phyloP scores from a whole-genome alignment of 2,113 vertebrate genomes.

The Rhea americana region DNA sequence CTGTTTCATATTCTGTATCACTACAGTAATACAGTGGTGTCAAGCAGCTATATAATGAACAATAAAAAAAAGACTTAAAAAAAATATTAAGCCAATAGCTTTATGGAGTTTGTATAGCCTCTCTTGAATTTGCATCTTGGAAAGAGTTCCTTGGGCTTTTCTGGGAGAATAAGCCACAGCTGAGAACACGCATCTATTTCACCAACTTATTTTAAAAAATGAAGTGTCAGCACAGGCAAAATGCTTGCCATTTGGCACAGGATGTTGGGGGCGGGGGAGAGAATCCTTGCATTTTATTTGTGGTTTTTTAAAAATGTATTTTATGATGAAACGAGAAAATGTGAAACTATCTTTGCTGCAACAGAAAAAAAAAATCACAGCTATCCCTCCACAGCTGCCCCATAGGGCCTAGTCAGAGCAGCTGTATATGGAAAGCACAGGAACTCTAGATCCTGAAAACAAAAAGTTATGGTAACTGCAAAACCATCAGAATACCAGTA shows the following conservation, averaged over 20 bases:
- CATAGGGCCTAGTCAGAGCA: background rate
- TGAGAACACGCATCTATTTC: background rate
- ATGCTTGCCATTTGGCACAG: background rate
- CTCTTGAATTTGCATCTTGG: background rate
- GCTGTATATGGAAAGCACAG: fast-evolving
- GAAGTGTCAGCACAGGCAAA: background rate
- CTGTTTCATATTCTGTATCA: background rate
- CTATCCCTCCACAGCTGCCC: background rate
- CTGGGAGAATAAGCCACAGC: background rate
- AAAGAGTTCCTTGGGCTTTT: background rate
- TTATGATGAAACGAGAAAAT: background rate
- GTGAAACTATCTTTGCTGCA: background rate
- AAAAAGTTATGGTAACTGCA: background rate
- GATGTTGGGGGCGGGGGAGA: background rate
- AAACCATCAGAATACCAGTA: background rate
- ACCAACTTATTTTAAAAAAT: background rate
- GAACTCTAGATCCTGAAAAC: background rate
- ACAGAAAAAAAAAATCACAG: background rate
- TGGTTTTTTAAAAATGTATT: background rate
- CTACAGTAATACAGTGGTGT: no score
- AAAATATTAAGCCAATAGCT: background rate
- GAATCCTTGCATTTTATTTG: background rate
- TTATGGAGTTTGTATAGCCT: fast-evolving
- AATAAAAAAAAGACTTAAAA: background rate
- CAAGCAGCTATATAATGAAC: background rate